Evolutionary conservation across 2,888 invertebrate species (phyloP).

Genomic region (Megaustenia siamemsis): DNA sequence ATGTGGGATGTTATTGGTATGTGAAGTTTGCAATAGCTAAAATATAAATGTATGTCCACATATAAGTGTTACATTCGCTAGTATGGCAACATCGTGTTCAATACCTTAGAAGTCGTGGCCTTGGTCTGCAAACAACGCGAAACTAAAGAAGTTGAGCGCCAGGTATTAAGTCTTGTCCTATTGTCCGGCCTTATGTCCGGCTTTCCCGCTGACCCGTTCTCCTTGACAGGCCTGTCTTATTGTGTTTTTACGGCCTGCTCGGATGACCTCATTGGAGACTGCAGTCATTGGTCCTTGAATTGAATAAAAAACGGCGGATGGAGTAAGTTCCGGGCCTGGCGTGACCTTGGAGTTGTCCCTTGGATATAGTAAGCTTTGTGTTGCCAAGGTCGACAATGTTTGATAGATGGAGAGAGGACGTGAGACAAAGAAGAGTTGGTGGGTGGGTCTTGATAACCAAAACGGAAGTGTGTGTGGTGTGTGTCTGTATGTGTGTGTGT

Average conservation of each 20-base stretch:
- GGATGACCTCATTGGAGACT: neutral
- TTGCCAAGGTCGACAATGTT: neutral
- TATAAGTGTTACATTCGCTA: neutral
- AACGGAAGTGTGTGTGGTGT: neutral
- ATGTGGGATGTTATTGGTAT: no score
- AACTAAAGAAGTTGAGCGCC: neutral
- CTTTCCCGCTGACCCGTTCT: neutral
- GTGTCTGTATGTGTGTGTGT: neutral
- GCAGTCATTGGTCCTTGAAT: neutral
- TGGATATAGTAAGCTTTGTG: neutral
- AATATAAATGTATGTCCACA: no score
- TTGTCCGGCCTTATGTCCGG: constrained; percentile 29
- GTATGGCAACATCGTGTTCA: neutral
- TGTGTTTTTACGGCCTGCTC: neutral
- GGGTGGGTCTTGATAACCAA: neutral
- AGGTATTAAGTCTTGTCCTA: constrained; percentile 29
- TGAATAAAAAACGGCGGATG: neutral
- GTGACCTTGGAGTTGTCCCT: neutral
- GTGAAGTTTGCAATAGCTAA: no score
- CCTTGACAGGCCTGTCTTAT: neutral
- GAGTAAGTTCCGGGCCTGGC: neutral
- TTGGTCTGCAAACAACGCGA: neutral
- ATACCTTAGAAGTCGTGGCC: neutral
- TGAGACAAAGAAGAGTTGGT: neutral
- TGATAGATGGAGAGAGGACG: neutral